A percentile compares a stretch with the other conserved stretches of the same genome.
phyloP scores from a whole-genome alignment of 2,888 invertebrate genomes.

The Anticlea derivata region DNA sequence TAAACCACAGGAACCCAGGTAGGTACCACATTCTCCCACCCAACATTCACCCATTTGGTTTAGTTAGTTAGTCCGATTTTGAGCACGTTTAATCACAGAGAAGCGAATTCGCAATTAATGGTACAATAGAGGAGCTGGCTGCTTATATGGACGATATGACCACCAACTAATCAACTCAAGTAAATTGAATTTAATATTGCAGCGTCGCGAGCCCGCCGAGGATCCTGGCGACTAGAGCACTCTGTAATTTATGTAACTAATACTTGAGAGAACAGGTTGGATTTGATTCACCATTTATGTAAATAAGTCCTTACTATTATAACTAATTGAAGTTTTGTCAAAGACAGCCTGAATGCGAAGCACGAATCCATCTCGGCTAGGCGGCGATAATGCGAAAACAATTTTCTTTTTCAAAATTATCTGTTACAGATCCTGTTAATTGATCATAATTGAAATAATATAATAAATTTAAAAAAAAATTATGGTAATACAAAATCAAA shows the following conservation, averaged over 20 bases:
- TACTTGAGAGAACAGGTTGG: conserved; percentile 3
- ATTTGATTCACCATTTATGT: background rate
- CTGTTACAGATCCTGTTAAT: too few species aligned
- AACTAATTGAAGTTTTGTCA: background rate
- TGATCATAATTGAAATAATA: too few species aligned
- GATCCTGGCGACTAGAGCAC: conserved; percentile 8
- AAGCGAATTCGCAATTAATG: conserved; percentile 24
- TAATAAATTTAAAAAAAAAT: too few species aligned
- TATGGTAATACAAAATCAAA: too few species aligned
- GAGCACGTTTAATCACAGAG: conserved; percentile 27
- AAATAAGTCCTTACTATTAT: background rate
- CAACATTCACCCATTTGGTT: conserved; percentile 3
- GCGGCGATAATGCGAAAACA: too few species aligned
- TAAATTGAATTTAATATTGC: conserved; percentile 35
- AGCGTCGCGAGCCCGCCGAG: conserved; percentile 22
- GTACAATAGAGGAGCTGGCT: conserved; percentile 25
- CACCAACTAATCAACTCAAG: conserved; percentile 32
- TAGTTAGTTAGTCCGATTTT: conserved; percentile 16
- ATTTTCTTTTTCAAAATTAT: too few species aligned
- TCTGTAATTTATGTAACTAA: conserved; percentile 12
- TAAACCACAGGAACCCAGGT: too few species aligned
- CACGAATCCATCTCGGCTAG: too few species aligned
- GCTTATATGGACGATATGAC: conserved; percentile 31
- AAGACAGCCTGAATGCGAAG: too few species aligned
- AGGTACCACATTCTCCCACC: too few species aligned